Evolutionary conservation across 2,797 vertebrate species (phyloP), one percentile per base, ranked within the genome.

Genomic region (Coranthus polyacanthus): DNA sequence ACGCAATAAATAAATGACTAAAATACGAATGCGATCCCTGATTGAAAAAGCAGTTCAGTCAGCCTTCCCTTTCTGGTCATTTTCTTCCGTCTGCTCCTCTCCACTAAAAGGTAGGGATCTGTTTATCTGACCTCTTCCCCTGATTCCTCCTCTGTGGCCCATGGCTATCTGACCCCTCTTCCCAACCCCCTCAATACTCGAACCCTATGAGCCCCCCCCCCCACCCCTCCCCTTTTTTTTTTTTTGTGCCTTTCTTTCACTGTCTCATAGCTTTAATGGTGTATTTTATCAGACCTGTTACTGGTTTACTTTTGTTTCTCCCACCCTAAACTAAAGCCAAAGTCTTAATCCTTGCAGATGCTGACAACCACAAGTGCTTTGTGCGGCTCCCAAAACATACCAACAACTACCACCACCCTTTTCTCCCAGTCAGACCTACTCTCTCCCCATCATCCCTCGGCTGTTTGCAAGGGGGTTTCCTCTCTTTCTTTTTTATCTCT

Each of bases 61-160:
- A 47, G 41, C 43, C 37, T 53, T 58, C 50, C 12, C 15, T 51
- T 15, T 45, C 34, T 56, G 54, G 57, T 73, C 51, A 63, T 68
- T 66, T 83, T 72, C 56, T 41, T 68, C 68, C 20, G 72, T 41
- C 63, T 83, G 72, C 76, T 86, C 56, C 63, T 85, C 80, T 76
- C 55, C 73, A 71, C 81, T 84, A 79, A 85, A 89, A 90, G 89
- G 85, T 88, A 77, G 75, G 76, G 83, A 91, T 92, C 83, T 92
- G 89, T 93, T 92, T 93, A 90, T 85, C 81, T 93, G 91, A 94
- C 92, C 92, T 89, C 89, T 90, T 86, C 88, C 79, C 89, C 81
- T 78, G 87, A 91, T 87, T 91, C 80, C 85, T 89, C 79, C 89
- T 87, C 86, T 67, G 68, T 87, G 85, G 86, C 93, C 91, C 77